Evolutionary conservation across 23 tunicate genomes (phyloP), one percentile per base, ranked within the genome.

Genomic region (Aplidium turbinatum): DNA sequence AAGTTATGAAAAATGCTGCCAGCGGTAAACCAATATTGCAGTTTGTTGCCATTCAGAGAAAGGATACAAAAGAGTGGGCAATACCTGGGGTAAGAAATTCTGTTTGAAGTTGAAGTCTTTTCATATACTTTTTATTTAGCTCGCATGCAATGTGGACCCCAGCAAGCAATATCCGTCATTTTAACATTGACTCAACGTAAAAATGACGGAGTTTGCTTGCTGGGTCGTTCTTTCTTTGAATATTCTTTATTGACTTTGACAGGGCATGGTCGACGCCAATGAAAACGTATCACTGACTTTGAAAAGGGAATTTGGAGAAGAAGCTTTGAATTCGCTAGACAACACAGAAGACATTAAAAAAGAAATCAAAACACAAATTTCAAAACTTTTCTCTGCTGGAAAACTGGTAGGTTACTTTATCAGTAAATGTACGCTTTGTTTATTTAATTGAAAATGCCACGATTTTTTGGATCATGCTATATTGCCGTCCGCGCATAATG

Each of bases 291-390:
- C 99, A 11, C 36, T 64, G 13, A 94, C 99, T 0, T 72, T 94
- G 56, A 94, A 87, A 47, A 75, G 99, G 21, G 99, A 94, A 48
- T 94, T 94, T 57, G 90, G 94, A 2, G 99, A 94, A 36, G 99
- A 94, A 66, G 90, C 99, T 16, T 50, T 94, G 39, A 82, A 94
- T 65, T 47, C 79, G 27, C 47, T 86, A 32, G 75, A 87, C 55
- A 20, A 33, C 3, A 9, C 88, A 31, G 79, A 70, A 50, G 82
- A 77, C 21, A 48, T 81, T 33, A 63, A 72, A 56, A 65, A 63
- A 39, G 35, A 62, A 0, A 11, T 93, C 7, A 73, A 76, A 30
- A 42, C 33, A 11, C 52, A 53, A 53, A 69, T 93, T 31, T 21
- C 77, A 29, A 1, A 71, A 23, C 68, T 86, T 16, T 93, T 91